Base-by-base conservation (phyloP, 2,113 vertebrate genomes). In the Dipodomys merriami region DNA sequence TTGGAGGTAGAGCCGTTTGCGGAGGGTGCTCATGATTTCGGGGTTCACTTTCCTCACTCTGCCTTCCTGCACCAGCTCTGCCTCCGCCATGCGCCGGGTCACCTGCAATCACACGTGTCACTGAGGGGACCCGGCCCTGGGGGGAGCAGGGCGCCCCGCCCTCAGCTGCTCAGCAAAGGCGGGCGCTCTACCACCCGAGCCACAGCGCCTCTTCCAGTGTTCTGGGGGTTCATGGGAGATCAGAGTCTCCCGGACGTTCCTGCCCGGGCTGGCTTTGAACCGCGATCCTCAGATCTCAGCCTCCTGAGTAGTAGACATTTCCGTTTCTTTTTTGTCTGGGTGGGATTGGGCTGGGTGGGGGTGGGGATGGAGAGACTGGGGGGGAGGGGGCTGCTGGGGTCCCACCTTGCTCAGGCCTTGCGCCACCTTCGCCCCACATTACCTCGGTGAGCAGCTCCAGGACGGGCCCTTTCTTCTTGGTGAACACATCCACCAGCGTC, bases 21-120 rank as follows among this genome's bases (percentile, higher is more conserved):
- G 95, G 78, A 97, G 97, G 8, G 97, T 97, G 95, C 96, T 97
- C 35, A 93, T 53, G 67, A 97, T 46, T 91, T 97, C 96, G 0
- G 97, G 97, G 62, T 97, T 97, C 82, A 91, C 79, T 93, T 97
- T 97, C 57, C 88, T 96, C 0, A 68, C 0, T 35, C 57, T 78
- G 12, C 97, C 97, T 83, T 83, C 97, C 27, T 96, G 93, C 53
- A 93, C 6, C 82, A 97, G 13, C 46, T 97, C 96, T 62, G 46
- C 88, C 9, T 96, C 27, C 19, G 97, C 97, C 94, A 97, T 95
- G 8, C 22, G 74, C 30, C 95, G 95, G 46, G 96, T 97, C 44
- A 97, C 90, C 97, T 97, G 91, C 13, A 60, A 35, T 35, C 33
- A 95, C 1, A 80, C 7, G 6, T 18, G 27, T 69, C 15, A 16